Conservation (phyloP, 2,113 vertebrate species). For the Eulemur macaco region DNA sequence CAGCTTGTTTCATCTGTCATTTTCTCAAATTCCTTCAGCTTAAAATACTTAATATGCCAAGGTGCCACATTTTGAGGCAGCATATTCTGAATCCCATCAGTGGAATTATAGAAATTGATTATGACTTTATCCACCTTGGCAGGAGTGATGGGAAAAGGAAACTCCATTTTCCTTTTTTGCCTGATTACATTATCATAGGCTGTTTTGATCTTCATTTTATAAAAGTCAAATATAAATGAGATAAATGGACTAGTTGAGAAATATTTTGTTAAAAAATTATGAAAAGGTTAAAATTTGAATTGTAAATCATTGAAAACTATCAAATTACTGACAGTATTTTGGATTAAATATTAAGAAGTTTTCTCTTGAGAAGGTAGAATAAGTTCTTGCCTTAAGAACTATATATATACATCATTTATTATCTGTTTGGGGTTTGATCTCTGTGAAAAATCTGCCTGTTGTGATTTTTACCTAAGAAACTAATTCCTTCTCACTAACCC, state of each 20-base stretch:
- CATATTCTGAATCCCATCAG: neutral
- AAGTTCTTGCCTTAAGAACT: conserved; percentile 42
- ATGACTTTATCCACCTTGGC: neutral
- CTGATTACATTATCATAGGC: conserved; percentile 31
- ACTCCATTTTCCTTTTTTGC: neutral
- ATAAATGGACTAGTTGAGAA: conserved; percentile 58
- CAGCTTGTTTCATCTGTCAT: neutral
- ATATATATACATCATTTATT: conserved; percentile 26
- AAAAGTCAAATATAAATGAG: conserved; percentile 64
- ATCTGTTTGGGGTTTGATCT: conserved; percentile 32
- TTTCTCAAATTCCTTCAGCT: neutral
- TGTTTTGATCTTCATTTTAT: conserved; percentile 59
- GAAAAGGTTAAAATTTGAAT: conserved; percentile 71
- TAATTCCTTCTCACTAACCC: conserved; percentile 18
- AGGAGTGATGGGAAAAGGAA: neutral
- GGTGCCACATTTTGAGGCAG: neutral
- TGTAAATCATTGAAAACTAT: conserved; percentile 54
- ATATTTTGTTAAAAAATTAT: conserved; percentile 66
- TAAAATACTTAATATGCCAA: neutral
- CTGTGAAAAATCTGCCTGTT: neutral
- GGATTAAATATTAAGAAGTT: conserved; percentile 45
- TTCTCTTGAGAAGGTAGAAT: conserved; percentile 39
- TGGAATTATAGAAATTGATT: neutral
- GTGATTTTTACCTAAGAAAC: neutral
- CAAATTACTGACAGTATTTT: conserved; percentile 53